Conservation (phyloP, 2,888 invertebrate genomes). For the Bugula neritina region DNA sequence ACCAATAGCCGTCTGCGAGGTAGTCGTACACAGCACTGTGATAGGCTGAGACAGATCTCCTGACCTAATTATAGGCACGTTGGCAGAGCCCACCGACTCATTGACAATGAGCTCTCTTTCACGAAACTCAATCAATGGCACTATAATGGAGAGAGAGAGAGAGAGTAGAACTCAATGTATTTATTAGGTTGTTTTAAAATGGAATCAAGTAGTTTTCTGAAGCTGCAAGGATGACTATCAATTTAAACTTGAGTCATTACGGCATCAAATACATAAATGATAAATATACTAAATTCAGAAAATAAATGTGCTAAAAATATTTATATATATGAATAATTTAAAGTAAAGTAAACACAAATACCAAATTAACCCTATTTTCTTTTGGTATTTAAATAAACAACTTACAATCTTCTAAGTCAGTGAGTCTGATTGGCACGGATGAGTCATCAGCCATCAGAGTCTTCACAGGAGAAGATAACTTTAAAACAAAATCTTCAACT, state of each 20-base stretch:
- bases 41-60: slow-evolving; percentile 43
- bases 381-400: no score
- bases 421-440: slow-evolving; percentile 38
- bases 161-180: no score
- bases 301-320: no score
- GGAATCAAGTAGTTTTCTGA: no score
- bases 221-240: no score
- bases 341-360: no score
- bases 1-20: slow-evolving; percentile 43
- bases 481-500: slow-evolving; percentile 43
- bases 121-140: slow-evolving; percentile 44
- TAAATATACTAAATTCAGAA: no score
- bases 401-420: slow-evolving; percentile 47
- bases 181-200: no score
- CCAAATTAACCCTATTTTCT: no score
- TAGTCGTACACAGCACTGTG: slow-evolving; percentile 45
- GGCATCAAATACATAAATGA: no score
- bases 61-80: slow-evolving; percentile 39
- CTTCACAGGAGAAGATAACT: slow-evolving; percentile 41
- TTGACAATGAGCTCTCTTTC: slow-evolving; percentile 38
- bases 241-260: no score
- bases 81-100: slow-evolving; percentile 41
- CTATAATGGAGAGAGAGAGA: slow-evolving; percentile 35
- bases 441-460: slow-evolving; percentile 37
- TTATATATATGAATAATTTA: no score